phyloP scores from a whole-genome alignment of 2,888 invertebrate species.

The Horisme vitalbata region DNA sequence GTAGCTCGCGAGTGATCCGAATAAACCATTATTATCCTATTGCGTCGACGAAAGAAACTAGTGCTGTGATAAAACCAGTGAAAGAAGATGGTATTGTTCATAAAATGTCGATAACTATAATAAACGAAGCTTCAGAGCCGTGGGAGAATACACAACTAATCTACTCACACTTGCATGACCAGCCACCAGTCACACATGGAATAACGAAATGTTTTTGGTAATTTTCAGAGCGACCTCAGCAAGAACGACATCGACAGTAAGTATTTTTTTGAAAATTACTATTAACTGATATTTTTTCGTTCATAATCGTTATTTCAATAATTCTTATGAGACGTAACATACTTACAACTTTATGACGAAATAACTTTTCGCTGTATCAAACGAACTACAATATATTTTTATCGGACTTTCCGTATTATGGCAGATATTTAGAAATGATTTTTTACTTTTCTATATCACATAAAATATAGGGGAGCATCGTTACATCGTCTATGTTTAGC shows the following conservation, averaged over 20 bases:
- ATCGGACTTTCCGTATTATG: too few species aligned
- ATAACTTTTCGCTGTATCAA: too few species aligned
- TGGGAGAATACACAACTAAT: conserved; percentile 55
- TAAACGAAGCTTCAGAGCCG: conserved; percentile 53
- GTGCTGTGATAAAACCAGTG: conserved; percentile 69
- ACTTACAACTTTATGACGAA: too few species aligned
- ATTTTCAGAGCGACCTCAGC: conserved; percentile 92
- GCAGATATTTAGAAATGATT: too few species aligned
- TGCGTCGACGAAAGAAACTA: conserved; percentile 44
- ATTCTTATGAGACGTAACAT: too few species aligned
- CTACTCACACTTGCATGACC: conserved; percentile 56
- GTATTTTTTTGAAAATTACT: conserved; percentile 64
- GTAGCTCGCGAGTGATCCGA: conserved; percentile 58
- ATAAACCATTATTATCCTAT: conserved; percentile 39
- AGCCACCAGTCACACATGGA: conserved; percentile 51
- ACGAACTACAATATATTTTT: conserved; percentile 2
- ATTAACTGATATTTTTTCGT: conserved; percentile 7
- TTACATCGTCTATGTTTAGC: conserved; percentile 70
- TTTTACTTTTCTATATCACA: too few species aligned
- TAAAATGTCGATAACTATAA: conserved; percentile 38
- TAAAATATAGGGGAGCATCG: conserved; percentile 47
- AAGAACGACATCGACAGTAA: conserved; percentile 95
- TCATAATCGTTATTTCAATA: too few species aligned
- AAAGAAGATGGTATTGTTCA: conserved; percentile 57
- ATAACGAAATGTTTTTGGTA: conserved; percentile 77